Conservation (phyloP, 1,140 invertebrate genomes). For the Glossosoma conforme region DNA sequence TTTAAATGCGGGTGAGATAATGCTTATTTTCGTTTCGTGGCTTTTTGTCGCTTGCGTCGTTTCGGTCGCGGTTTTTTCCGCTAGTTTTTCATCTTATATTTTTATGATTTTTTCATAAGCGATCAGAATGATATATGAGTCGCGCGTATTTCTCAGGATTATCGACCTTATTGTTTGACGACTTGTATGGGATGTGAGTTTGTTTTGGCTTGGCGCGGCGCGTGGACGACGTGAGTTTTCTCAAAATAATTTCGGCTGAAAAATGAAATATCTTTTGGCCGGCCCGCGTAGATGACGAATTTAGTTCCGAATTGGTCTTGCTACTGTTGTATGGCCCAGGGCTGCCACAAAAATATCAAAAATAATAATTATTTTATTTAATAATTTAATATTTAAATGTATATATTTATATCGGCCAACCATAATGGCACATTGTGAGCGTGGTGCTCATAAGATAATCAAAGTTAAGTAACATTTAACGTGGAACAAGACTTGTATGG, state of each 20-base stretch:
- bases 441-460: too few relatives aligned
- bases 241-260: slow-evolving; percentile 29
- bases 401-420: neutral
- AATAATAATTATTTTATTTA: neutral
- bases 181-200: neutral
- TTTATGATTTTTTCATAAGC: slow-evolving; percentile 31
- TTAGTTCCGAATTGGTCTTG: slow-evolving; percentile 33
- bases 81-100: slow-evolving; percentile 34
- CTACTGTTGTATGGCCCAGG: slow-evolving; percentile 26
- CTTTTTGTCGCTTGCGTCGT: slow-evolving; percentile 7
- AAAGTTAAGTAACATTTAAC: too few relatives aligned
- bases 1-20: neutral
- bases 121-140: slow-evolving; percentile 7
- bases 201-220: slow-evolving; percentile 1
- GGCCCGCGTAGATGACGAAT: slow-evolving; percentile 32
- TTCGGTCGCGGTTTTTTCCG: slow-evolving; percentile 4
- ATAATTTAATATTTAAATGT: neutral
- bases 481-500: too few relatives aligned
- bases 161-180: slow-evolving; percentile 1
- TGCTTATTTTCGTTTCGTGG: slow-evolving; percentile 6
- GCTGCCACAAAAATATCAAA: slow-evolving; percentile 25
- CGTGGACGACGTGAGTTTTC: slow-evolving; percentile 15
- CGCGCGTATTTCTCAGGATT: neutral
- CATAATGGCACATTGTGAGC: too few relatives aligned
- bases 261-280: slow-evolving; percentile 33